Conservation (phyloP, 2,113 vertebrate genomes). For the Oreotrochilus melanogaster region DNA sequence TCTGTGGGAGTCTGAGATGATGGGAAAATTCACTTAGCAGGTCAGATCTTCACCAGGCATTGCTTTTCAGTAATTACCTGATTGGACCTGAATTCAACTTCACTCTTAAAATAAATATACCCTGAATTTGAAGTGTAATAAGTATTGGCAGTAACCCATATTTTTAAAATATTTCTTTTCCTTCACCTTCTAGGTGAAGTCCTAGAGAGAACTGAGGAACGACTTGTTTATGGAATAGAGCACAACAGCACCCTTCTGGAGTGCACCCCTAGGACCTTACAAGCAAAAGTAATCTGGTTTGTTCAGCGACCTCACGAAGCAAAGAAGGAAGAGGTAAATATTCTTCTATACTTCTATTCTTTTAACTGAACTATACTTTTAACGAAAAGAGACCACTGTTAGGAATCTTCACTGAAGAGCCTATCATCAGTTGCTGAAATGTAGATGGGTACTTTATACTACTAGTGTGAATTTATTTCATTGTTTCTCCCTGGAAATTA, state of each 20-base stretch:
- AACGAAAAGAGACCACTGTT: background rate
- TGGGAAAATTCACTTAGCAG: background rate
- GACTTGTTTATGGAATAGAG: constrained; percentile 88
- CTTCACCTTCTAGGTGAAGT: constrained; percentile 68
- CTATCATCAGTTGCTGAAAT: background rate
- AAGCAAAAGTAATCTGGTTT: constrained; percentile 94
- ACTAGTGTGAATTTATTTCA: background rate
- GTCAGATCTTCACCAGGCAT: background rate
- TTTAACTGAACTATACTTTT: background rate
- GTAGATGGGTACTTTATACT: background rate
- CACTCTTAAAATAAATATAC: background rate
- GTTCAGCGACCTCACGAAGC: constrained; percentile 81
- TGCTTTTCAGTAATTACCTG: background rate
- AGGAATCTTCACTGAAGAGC: background rate
- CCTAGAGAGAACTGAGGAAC: constrained; percentile 81
- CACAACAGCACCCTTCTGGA: constrained; percentile 93
- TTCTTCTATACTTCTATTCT: background rate
- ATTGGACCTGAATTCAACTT: background rate
- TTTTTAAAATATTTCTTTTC: background rate
- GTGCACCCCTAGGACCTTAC: constrained; percentile 91
- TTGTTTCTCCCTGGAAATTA: background rate
- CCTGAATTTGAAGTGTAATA: background rate
- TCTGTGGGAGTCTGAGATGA: background rate
- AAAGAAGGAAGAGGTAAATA: constrained; percentile 86
- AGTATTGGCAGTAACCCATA: background rate